These are phyloP conservation scores for Typhlichthys eigenmanni DNA, from an alignment of 2,797 vertebrate genomes.

Conservation along the genomic window DNA sequence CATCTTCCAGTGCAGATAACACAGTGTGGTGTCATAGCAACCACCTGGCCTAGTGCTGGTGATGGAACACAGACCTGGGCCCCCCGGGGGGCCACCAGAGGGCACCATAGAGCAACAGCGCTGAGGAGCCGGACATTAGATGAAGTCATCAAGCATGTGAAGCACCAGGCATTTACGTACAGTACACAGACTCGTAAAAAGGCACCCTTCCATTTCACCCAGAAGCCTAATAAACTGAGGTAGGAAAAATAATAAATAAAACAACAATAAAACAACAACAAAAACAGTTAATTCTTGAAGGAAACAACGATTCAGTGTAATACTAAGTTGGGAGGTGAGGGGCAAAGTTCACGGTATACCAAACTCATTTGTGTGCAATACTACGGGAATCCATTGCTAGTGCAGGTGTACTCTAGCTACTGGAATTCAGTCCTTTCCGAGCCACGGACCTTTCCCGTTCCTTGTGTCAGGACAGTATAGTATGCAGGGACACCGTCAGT, in stretches of 20 bases:
- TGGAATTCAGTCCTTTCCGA: background rate
- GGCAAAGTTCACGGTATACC: background rate
- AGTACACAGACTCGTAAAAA: conserved; percentile 49
- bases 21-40: conserved; percentile 17
- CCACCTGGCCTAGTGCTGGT: conserved; percentile 37
- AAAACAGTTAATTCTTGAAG: conserved; percentile 17
- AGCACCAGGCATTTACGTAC: conserved; percentile 52
- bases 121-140: conserved; percentile 36
- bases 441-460: conserved; percentile 10
- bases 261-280: conserved; percentile 29
- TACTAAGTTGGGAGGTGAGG: background rate
- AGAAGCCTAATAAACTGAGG: background rate
- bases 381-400: conserved; percentile 34
- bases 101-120: conserved; percentile 39
- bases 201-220: conserved; percentile 25
- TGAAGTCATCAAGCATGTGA: conserved; percentile 26
- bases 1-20: conserved; percentile 37
- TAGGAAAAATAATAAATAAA: background rate
- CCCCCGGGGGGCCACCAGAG: conserved; percentile 37
- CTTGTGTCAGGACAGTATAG: conserved; percentile 26
- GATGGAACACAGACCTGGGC: conserved; percentile 43
- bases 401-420: conserved; percentile 9
- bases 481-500: conserved; percentile 21
- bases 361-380: background rate
- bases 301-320: conserved; percentile 24